phyloP scores from a whole-genome alignment of 2,797 vertebrate species.

The Babyrousa celebensis region DNA sequence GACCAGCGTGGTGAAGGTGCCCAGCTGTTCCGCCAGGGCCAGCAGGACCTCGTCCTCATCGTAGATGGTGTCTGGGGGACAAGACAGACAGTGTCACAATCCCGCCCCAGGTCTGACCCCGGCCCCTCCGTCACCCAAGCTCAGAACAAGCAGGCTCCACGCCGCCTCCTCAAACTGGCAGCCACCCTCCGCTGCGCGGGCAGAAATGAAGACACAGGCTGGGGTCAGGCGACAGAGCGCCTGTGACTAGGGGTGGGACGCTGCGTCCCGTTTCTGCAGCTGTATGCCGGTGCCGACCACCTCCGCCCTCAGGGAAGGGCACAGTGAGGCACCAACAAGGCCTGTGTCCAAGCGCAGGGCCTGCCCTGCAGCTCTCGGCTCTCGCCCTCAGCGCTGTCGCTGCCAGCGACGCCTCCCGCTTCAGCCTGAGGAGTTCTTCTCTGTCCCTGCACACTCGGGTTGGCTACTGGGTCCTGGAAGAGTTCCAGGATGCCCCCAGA shows the following conservation, averaged over 20 bases:
- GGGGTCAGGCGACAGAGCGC: too few relatives aligned
- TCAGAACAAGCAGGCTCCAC: background rate
- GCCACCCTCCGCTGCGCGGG: background rate
- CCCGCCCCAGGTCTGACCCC: background rate
- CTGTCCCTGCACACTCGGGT: background rate
- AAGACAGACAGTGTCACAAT: background rate
- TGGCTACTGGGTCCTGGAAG: background rate
- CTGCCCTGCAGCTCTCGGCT: fast-evolving
- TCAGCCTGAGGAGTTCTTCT: background rate
- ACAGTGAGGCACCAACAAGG: background rate
- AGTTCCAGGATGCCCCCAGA: background rate
- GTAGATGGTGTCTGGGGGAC: slow-evolving; percentile 90
- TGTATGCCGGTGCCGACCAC: too few relatives aligned
- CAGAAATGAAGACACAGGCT: background rate
- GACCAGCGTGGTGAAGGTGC: slow-evolving; percentile 91
- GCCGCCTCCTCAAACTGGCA: background rate
- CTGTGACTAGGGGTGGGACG: background rate
- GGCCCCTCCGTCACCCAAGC: fast-evolving
- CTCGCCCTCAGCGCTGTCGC: background rate
- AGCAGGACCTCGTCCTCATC: slow-evolving; percentile 92
- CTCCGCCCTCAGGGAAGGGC: background rate
- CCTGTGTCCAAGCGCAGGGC: fast-evolving
- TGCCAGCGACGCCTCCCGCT: background rate
- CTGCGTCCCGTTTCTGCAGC: too few relatives aligned
- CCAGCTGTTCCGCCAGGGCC: slow-evolving; percentile 91